Base-by-base conservation (phyloP, 37 sponge, comb jelly and placozoan species). In the Corticium candelabrum region DNA sequence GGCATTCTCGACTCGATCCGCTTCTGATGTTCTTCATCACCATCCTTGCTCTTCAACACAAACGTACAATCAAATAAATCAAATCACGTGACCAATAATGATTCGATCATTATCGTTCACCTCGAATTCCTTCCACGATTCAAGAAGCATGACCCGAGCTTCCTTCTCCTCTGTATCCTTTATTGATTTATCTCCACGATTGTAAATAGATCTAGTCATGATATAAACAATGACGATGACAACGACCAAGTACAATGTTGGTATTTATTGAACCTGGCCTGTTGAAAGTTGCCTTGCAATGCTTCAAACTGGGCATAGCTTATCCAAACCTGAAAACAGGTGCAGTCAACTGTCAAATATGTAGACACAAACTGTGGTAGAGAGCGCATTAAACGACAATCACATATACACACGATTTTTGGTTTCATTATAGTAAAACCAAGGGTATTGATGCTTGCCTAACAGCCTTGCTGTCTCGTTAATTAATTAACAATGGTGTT, bases 81-180 rank as follows among this genome's bases (percentile, higher is more conserved):
- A n/a, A 27, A 72, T 15, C 11, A 72, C 15, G 37, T 72, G 37
- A 27, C 30, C 15, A n/a, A 27, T 15, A 11, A 72, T 72, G 74
- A 21, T 11, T 72, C 32, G 36, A 15, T 72, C 32, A n/a, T n/a
- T n/a, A n/a, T n/a, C n/a, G 11, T 50, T 50, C 21, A 21, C 62
- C 72, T 94, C 99, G 76, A 97, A 94, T 3, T 86, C 86, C 39
- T 79, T 76, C 99, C 99, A 97, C 27, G 93, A 85, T 79, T 97
- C 99, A 34, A 91, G 75, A 31, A 94, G 34, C 77, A 94, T 77
- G 0, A 82, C 84, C 40, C 95, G 71, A 81, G 94, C 90, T 39
- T 94, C 99, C 29, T 75, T 67, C 35, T 68, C 71, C 2, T 82
- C 77, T 11, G 32, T 38, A 3, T 38, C 40, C 74, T 84, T 85